Base-by-base conservation (phyloP, 2,888 invertebrate species). In the Terebella lapidaria region DNA sequence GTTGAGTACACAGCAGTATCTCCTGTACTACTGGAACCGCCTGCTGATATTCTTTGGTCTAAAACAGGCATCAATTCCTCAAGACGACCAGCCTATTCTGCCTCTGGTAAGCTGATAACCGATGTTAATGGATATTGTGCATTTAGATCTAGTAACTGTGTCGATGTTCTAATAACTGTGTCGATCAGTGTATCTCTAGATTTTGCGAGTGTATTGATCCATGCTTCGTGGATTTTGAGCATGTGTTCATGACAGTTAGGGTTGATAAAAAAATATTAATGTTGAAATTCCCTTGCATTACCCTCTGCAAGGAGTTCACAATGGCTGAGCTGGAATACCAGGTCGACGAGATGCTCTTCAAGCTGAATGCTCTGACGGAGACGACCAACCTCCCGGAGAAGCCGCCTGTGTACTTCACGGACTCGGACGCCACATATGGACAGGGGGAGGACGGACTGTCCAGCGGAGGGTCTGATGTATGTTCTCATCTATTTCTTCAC, bases 251-350 rank as follows among this genome's bases (percentile, higher is more conserved):
- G n/a, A n/a, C n/a, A n/a, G n/a, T n/a, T n/a, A n/a, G n/a, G n/a
- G n/a, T n/a, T n/a, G n/a, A n/a, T n/a, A n/a, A n/a, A n/a, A n/a
- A n/a, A n/a, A n/a, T n/a, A n/a, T n/a, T n/a, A n/a, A n/a, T n/a
- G n/a, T n/a, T n/a, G n/a, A n/a, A n/a, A n/a, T n/a, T n/a, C n/a
- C n/a, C n/a, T n/a, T n/a, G n/a, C n/a, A n/a, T n/a, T n/a, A n/a
- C n/a, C n/a, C 2, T 59, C 18, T n/a, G 42, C 4, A 46, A 65
- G 78, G 80, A 79, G 67, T 79, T 78, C 61, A 78, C 76, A 1
- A 75, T 80, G 75, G 78, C 78, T 1, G 80, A 79, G 65, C 75
- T 80, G 35, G 75, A 78, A 65, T 77, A 78, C 64, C 78, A 78
- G 60, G 65, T 79, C n/a, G 80, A 80, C 47, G 80, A 80, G 64